Evolutionary conservation across 1,140 invertebrate genomes (phyloP), one percentile per base, ranked within the genome.

Genomic region (Tetraneura akinire): DNA sequence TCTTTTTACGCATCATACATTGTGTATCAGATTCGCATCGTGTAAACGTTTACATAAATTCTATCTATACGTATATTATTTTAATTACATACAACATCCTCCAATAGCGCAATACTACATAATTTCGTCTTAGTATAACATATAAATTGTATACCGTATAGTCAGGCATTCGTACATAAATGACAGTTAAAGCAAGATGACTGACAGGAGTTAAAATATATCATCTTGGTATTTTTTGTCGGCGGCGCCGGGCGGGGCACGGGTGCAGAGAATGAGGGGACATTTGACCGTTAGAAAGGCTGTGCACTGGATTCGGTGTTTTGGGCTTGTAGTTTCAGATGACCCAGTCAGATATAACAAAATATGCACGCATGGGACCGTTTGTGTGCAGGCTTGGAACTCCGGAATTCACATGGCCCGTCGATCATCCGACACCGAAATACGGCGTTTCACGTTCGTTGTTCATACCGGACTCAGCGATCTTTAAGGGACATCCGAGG

Each of bases 401-500:
- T 86, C 88, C 89, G 53, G 88, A 92, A 81, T 99, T 99, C 85
- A 96, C 96, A n/a, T 89, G 89, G 85, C 98, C 98, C 10, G 83
- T 89, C 8, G 85, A 87, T 74, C 84, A 88, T 81, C 90, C 94
- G 1, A 91, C 90, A 45, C 93, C 96, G 0, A 87, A 90, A 16
- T 85, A 88, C 21, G 92, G 93, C 80, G 91, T 92, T 4, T 94
- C 96, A 0, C 89, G 88, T 80, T 98, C 97, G 2, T 87, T 97
- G 10, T 99, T 96, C 87, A 97, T 97, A 85, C 97, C 98, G 0
- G 96, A 99, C 86, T 92, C 97, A 84, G 96, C 91, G 14, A 98
- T 99, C 83, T 98, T 90, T 87, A 89, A 90, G 26, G 95, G 94
- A 42, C 98, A 99, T 91, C 97, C 97, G 32, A 89, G 98, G 82